phyloP scores from a whole-genome alignment of 1,140 invertebrate species.

The Argopecten irradians region DNA sequence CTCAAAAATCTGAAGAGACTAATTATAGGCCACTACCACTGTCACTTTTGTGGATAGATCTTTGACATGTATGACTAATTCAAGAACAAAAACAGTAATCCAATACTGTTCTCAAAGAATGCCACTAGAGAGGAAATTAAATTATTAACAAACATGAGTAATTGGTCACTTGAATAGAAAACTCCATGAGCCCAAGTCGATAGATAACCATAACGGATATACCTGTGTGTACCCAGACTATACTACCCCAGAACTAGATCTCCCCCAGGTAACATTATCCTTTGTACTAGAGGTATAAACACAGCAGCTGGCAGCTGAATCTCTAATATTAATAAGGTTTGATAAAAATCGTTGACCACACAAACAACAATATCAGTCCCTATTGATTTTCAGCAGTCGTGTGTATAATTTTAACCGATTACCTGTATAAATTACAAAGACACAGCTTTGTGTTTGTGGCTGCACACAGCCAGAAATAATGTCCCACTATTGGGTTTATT shows the following conservation, averaged over 20 bases:
- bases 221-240: not conserved
- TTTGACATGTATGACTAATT: too few relatives aligned
- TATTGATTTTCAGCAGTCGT: not conserved
- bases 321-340: not conserved
- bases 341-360: not conserved
- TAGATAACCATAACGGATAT: not conserved
- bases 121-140: not conserved
- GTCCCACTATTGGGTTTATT: not conserved
- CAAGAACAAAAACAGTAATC: too few relatives aligned
- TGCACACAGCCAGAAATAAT: not conserved
- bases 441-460: not conserved
- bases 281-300: not conserved
- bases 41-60: too few relatives aligned
- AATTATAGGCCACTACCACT: too few relatives aligned
- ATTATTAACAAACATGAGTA: not conserved
- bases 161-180: not conserved
- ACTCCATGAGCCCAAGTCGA: not conserved
- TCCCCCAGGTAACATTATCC: not conserved
- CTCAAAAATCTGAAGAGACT: too few relatives aligned
- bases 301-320: not conserved
- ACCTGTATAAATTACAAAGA: not conserved
- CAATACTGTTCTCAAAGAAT: not conserved
- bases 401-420: not conserved
- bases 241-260: not conserved
- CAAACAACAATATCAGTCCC: not conserved